Percentiles rank a stretch among this genome's conserved stretches.
phyloP scores from a whole-genome alignment of 2,797 vertebrate genomes.

The Anguilla anguilla region DNA sequence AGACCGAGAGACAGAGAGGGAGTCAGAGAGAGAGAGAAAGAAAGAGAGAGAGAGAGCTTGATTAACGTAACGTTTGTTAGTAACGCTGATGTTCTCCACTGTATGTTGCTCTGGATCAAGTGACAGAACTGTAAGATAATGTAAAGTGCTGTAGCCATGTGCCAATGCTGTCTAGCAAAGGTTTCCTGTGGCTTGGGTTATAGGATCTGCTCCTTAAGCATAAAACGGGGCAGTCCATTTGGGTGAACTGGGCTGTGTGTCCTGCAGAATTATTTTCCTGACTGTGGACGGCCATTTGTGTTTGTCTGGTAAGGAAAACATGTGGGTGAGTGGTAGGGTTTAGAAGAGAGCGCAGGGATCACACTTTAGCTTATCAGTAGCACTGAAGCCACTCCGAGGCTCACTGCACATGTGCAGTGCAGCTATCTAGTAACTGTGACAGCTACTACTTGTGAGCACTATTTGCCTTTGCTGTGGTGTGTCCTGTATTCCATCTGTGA shows the following conservation, averaged over 20 bases:
- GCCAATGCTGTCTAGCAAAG: neutral
- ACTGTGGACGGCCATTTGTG: neutral
- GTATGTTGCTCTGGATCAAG: neutral
- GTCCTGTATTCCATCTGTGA: neutral
- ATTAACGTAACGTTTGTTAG: too few relatives aligned
- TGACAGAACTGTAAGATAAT: neutral
- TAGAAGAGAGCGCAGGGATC: neutral
- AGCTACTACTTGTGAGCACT: neutral
- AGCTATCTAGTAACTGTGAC: neutral
- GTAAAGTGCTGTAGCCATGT: neutral
- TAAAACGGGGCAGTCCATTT: neutral
- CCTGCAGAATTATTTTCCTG: neutral
- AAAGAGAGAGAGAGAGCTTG: neutral
- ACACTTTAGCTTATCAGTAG: neutral
- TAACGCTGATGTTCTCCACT: neutral
- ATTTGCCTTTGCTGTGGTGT: neutral
- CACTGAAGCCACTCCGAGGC: neutral
- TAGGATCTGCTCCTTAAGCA: neutral
- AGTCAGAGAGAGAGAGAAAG: too few relatives aligned
- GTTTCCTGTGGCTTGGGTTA: neutral
- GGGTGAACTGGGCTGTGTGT: neutral
- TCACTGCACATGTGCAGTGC: neutral
- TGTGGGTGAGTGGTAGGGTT: neutral
- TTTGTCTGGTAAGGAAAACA: neutral
- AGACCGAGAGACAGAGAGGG: neutral